Evolutionary conservation across 2,113 vertebrate species (phyloP).

Genomic region (Rhinopithecus roxellana): DNA sequence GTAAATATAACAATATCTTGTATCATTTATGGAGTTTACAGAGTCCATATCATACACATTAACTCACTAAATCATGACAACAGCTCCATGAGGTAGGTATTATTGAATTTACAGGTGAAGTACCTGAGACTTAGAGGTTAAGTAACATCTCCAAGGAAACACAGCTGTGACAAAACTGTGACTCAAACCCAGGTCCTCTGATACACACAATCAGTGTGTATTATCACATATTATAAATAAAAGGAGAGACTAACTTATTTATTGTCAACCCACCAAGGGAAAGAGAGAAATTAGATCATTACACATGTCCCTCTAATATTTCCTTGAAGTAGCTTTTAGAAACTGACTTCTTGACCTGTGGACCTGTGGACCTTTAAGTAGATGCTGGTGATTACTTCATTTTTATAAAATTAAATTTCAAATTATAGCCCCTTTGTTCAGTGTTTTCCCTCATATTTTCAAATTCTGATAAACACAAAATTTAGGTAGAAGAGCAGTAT

Average conservation of each 20-base stretch:
- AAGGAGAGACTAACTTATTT: neutral
- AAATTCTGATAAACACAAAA: conserved; percentile 11
- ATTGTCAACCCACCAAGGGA: neutral
- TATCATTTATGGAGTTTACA: conserved; percentile 50
- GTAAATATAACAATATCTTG: conserved; percentile 50
- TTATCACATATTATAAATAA: conserved; percentile 10
- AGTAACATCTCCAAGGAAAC: conserved; percentile 57
- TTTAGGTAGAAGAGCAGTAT: neutral
- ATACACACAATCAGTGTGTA: neutral
- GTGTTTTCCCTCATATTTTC: neutral
- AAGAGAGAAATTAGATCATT: conserved; percentile 4
- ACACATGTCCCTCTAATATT: neutral
- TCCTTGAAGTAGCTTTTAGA: neutral
- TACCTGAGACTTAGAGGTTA: conserved; percentile 71
- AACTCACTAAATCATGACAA: conserved; percentile 64
- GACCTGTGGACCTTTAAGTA: neutral
- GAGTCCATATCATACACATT: conserved; percentile 45
- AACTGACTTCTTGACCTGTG: conserved; percentile 21
- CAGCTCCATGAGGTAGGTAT: conserved; percentile 74
- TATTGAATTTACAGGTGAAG: conserved; percentile 65
- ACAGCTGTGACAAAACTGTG: neutral
- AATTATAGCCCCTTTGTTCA: neutral
- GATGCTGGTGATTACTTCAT: conserved; percentile 39
- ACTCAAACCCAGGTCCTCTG: conserved; percentile 5
- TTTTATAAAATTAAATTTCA: conserved; percentile 52